Conservation (phyloP, 37 sponge, comb jelly and placozoan species). For the Crambe crambe region DNA sequence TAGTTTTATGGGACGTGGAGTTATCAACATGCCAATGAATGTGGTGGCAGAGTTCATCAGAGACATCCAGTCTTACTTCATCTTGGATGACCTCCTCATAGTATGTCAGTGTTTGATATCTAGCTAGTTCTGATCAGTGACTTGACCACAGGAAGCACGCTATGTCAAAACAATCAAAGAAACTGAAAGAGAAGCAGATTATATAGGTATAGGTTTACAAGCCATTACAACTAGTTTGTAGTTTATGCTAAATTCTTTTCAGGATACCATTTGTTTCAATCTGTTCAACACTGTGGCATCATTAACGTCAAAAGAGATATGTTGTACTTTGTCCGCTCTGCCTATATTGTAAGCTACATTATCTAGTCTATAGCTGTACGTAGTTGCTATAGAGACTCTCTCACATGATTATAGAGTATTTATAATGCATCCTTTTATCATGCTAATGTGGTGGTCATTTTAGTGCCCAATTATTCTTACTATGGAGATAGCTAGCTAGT, state of each 20-base stretch:
- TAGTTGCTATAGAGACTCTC: too few relatives aligned
- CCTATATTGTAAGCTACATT: background rate
- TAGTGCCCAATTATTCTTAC: too few relatives aligned
- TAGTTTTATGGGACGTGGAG: background rate
- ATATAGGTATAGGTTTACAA: background rate
- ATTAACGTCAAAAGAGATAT: background rate
- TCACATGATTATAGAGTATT: too few relatives aligned
- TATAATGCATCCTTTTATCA: too few relatives aligned
- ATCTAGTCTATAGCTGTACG: too few relatives aligned
- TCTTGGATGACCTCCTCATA: conserved; percentile 33
- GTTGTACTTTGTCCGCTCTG: background rate
- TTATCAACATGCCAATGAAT: background rate
- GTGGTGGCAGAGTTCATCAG: conserved; percentile 30
- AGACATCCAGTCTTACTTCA: background rate
- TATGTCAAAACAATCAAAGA: background rate
- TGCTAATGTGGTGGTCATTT: too few relatives aligned
- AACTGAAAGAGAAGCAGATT: background rate
- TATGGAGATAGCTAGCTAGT: too few relatives aligned
- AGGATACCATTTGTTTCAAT: background rate
- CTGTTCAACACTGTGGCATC: background rate
- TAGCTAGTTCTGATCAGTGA: too few relatives aligned
- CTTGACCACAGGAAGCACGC: background rate
- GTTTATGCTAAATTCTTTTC: background rate
- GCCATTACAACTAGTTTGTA: background rate
- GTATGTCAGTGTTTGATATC: conserved; percentile 22